Percentiles rank a stretch among this genome's conserved stretches.
Conservation (phyloP, 2,888 invertebrate species). For the Drosophila pullipes region DNA sequence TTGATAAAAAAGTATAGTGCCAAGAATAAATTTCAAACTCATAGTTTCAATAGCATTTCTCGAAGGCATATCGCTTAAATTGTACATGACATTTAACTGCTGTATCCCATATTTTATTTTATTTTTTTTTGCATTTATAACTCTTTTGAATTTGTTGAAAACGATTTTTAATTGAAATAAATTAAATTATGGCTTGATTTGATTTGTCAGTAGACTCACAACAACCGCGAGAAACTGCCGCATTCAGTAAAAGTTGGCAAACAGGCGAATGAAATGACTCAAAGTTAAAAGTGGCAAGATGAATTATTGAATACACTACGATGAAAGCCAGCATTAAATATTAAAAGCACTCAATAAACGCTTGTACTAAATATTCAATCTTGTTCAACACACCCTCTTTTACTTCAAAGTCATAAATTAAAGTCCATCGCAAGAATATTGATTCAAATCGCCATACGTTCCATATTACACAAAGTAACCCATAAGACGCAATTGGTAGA, state of each 20-base stretch:
- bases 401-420: background rate
- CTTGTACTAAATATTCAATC: background rate
- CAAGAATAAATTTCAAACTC: background rate
- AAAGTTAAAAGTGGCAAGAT: background rate
- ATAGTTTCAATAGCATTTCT: background rate
- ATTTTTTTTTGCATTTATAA: constrained; percentile 2
- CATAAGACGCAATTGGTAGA: background rate
- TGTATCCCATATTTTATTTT: background rate
- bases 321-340: background rate
- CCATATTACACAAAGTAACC: too few relatives aligned
- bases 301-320: background rate
- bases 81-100: background rate
- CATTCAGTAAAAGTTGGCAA: constrained; percentile 19
- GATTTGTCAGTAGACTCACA: constrained; percentile 21
- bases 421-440: background rate
- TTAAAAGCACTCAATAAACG: background rate
- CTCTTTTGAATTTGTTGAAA: constrained; percentile 32
- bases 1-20: background rate
- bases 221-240: background rate
- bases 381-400: background rate
- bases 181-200: constrained; percentile 49
- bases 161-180: constrained; percentile 51
- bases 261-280: constrained; percentile 1
- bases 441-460: background rate
- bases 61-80: constrained; percentile 9